Evolutionary conservation across 1,140 invertebrate species (phyloP).

Genomic region (Procambarus clarkii): DNA sequence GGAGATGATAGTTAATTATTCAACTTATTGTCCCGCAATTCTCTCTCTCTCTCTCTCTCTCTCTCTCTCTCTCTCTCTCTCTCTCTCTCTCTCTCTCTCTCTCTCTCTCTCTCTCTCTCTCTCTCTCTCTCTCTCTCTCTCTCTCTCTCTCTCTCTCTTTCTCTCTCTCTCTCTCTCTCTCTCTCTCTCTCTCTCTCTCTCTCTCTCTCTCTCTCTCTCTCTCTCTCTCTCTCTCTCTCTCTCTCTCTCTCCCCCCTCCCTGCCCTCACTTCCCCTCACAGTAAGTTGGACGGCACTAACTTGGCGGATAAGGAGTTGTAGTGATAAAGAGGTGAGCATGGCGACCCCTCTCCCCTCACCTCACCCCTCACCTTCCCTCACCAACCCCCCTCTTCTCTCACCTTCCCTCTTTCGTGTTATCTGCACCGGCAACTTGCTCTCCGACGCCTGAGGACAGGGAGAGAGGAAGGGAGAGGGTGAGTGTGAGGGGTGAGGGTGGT

Average conservation of each 20-base stretch:
- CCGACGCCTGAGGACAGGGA: not conserved
- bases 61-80: no score
- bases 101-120: not conserved
- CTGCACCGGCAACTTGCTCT: not conserved
- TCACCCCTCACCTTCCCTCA: not conserved
- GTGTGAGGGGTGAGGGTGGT: not conserved
- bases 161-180: not conserved
- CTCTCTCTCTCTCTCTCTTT: not conserved
- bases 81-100: no score
- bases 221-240: not conserved
- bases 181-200: not conserved
- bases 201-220: not conserved
- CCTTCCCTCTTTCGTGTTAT: not conserved
- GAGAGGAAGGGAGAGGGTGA: not conserved
- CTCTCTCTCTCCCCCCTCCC: not conserved
- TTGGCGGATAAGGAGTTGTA: not conserved
- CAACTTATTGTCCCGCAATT: no score
- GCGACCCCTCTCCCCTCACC: not conserved
- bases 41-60: no score
- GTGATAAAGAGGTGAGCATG: not conserved
- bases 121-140: not conserved
- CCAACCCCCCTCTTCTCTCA: no score
- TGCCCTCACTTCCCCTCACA: not conserved
- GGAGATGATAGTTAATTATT: no score
- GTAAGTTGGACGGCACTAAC: not conserved